Evolutionary conservation across 2,113 vertebrate genomes (phyloP).

Genomic region (Dryoscopus gambensis): DNA sequence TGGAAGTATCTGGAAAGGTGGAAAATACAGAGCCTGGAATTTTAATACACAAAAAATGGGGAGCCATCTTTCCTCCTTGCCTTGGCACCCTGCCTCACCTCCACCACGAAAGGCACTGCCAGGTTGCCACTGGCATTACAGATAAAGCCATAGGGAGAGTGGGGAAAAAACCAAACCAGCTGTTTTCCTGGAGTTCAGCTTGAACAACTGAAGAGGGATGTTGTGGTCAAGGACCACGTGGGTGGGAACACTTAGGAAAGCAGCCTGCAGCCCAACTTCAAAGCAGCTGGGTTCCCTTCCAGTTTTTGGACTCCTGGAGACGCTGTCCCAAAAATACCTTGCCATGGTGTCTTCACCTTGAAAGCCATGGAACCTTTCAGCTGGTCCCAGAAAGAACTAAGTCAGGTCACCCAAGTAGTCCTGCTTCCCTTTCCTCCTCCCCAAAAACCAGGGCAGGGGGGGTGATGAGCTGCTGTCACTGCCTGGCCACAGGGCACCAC

Average conservation of each 20-base stretch:
- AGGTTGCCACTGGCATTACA: not conserved
- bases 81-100: not conserved
- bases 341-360: rapidly evolving
- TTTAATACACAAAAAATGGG: not conserved
- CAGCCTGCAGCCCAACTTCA: not conserved
- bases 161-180: not conserved
- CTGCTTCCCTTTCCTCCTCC: not conserved
- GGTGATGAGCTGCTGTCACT: not conserved
- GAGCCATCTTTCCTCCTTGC: not conserved
- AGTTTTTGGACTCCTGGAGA: not conserved
- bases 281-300: not conserved
- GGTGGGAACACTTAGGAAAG: not conserved
- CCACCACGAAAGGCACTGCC: not conserved
- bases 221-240: not conserved
- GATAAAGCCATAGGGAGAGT: not conserved
- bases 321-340: not conserved
- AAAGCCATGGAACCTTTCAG: not conserved
- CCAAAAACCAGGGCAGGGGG: not conserved
- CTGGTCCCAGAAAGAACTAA: not conserved
- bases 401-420: not conserved
- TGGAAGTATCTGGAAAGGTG: conserved; percentile 46
- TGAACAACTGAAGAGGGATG: not conserved
- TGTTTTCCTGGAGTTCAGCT: not conserved
- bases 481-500: not conserved
- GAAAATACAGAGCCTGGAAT: not conserved